These are phyloP conservation scores for Solen grandis DNA, from an alignment of 1,140 invertebrate genomes.

Conservation along the genomic window DNA sequence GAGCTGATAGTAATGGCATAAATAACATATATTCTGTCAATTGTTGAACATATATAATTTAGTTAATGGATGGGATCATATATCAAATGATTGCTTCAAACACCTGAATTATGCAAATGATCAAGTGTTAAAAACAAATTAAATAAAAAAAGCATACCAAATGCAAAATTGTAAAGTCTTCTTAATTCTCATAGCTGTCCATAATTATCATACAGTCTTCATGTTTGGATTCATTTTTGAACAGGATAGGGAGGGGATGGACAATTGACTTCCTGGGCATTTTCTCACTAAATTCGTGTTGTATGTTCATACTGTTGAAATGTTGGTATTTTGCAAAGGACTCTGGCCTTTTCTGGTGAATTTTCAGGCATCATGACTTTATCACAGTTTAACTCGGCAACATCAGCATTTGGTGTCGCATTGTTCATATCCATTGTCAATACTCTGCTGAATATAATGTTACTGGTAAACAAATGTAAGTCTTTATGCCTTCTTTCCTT, in stretches of 20 bases:
- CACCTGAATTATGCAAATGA: too few relatives aligned
- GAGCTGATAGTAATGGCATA: too few relatives aligned
- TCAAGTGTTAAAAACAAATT: background rate
- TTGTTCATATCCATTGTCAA: constrained; percentile 27
- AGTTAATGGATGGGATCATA: too few relatives aligned
- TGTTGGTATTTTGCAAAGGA: constrained; percentile 8
- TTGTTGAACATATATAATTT: too few relatives aligned
- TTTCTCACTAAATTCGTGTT: constrained; percentile 28
- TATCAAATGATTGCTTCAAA: too few relatives aligned
- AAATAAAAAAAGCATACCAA: constrained; percentile 7
- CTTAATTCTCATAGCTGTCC: constrained; percentile 12
- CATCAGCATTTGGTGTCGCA: background rate
- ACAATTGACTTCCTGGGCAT: constrained; percentile 13
- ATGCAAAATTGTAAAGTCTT: background rate
- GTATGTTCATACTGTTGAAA: constrained; percentile 7
- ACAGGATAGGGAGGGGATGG: constrained; percentile 17
- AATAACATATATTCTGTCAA: too few relatives aligned
- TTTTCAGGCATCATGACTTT: background rate
- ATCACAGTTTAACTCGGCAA: background rate
- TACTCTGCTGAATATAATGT: constrained; percentile 28
- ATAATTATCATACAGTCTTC: constrained; percentile 31
- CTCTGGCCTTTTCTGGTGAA: constrained; percentile 2
- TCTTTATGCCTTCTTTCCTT: constrained; percentile 21
- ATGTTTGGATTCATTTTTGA: constrained; percentile 37
- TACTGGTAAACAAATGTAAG: constrained; percentile 20